Base-by-base conservation (phyloP, 2,113 vertebrate species). In the Malurus melanocephalus region DNA sequence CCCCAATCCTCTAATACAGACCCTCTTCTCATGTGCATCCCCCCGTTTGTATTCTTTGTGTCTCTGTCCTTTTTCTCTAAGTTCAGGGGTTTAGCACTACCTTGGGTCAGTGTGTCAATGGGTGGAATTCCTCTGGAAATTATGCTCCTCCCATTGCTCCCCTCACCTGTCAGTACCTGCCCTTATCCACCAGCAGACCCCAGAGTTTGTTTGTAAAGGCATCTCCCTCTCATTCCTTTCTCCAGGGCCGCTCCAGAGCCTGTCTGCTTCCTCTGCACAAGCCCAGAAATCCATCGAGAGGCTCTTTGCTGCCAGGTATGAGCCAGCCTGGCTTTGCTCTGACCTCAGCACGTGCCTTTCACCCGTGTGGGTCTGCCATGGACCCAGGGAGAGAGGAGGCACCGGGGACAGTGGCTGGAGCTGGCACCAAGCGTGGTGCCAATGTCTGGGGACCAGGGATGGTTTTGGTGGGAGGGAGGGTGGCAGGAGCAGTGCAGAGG, bases 231-330 rank as follows among this genome's bases (percentile, higher is more conserved):
- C 38, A 38, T 38, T 38, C 38, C 38, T 38, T 38, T 38, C 38
- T 38, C 38, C 38, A 99, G 99, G 95, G 79, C 95, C 97, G 1
- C 96, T 96, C 43, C 97, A 96, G 91, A 98, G 96, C 92, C 96
- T 97, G 6, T 97, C 98, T 11, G 93, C 98, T 93, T 97, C 98
- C 49, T 98, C 98, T 5, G 95, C 98, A 69, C 98, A 98, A 92
- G 98, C 98, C 32, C 97, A 97, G 93, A 98, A 98, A 92, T 96
- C 98, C 53, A 95, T 98, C 0, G 98, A 99, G 94, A 97, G 96
- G 80, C 96, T 99, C 73, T 99, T 99, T 94, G 97, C 98, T 82
- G 97, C 98, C 88, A 99, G 98, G 99, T 99, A 97, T 22, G 77
- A 35, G 5, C 61, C 83, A 77, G 27, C 55, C 68, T 0, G 0